Evolutionary conservation across 1,140 invertebrate species (phyloP), one percentile per base, ranked within the genome.

Genomic region (Manduca sexta): DNA sequence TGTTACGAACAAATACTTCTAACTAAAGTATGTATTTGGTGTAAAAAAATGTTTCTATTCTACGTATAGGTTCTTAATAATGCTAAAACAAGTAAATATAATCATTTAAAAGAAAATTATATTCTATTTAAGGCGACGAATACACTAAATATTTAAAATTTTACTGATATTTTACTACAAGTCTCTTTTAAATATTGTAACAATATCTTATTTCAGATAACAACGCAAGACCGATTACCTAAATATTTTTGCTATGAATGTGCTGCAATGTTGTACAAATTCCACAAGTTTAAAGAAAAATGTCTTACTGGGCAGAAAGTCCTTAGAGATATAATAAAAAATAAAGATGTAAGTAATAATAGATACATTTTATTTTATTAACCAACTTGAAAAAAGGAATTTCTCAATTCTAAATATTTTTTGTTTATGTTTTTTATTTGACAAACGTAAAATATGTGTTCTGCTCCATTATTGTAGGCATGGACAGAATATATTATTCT

Each of bases 281-380:
- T 65, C 43, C 74, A 81, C 50, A 80, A 76, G 33, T 84, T 84
- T 16, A 81, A 75, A 38, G 70, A 76, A 45, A 84, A 81, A 52
- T 81, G 80, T 48, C 49, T 56, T 15, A 56, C 21, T 2, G 74
- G 66, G 12, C 56, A 69, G 34, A 70, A 70, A 31, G 34, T 58
- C 12, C 49, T 84, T 2, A 58, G 52, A 40, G 63, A 78, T 17
- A 44, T 81, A 15, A 43, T 66, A 2, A 56, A 58, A 43, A 66
- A 50, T 30, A 70, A 64, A 40, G 48, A 53, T 29, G 79, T 80
- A 53, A 70, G 71, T 71, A 10, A 10, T 34, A n/a, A 41, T 10
- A 14, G 7, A 34, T 41, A 45, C 37, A 6, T 45, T 15, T 18
- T n/a, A 48, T 21, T 38, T 33, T 44, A 30, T 31, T 14, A 31